Evolutionary conservation across 2,888 invertebrate genomes (phyloP), one percentile per base, ranked within the genome.

Genomic region (Oscheius sp.): DNA sequence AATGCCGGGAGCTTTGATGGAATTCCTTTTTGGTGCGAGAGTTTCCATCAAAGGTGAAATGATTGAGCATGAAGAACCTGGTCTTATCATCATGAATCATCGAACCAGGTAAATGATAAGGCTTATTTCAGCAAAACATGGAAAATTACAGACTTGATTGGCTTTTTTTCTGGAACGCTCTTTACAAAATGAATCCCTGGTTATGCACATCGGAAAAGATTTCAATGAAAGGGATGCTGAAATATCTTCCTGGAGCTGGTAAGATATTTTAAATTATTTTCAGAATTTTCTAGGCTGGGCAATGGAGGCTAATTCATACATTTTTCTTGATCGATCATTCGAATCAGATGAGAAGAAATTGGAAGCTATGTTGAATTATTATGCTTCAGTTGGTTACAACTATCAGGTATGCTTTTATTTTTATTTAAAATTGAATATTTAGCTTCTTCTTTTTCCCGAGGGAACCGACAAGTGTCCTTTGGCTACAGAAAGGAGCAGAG

Each of bases 131-230:
- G n/a, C n/a, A n/a, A n/a, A n/a, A n/a, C n/a, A n/a, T n/a, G n/a
- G n/a, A n/a, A n/a, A n/a, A n/a, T 6, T 58, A 63, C 20, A 65
- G 85, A 31, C 91, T 94, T 15, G 94, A 95, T 87, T 95, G 94
- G 94, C 92, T 94, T 85, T 95, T 93, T 86, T 89, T 94, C 52
- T 94, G 94, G 93, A 92, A 92, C 65, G 92, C 91, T 4, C 89
- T 93, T 84, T 92, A 92, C 83, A 92, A 93, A 84, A 91, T 92
- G 65, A 83, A 87, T 27, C 85, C 87, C 81, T 88, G 90, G 88
- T 88, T 88, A 79, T 81, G 87, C 84, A 68, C 87, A 79, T 63
- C 82, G 12, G 87, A 92, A 63, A 94, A 94, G 88, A 93, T 93
- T 83, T 91, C 94, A 65, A 89, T 95, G 63, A 95, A 95, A 87